These are phyloP conservation scores for Tiliacea citrago DNA, from an alignment of 2,888 invertebrate genomes.

Conservation along the genomic window DNA sequence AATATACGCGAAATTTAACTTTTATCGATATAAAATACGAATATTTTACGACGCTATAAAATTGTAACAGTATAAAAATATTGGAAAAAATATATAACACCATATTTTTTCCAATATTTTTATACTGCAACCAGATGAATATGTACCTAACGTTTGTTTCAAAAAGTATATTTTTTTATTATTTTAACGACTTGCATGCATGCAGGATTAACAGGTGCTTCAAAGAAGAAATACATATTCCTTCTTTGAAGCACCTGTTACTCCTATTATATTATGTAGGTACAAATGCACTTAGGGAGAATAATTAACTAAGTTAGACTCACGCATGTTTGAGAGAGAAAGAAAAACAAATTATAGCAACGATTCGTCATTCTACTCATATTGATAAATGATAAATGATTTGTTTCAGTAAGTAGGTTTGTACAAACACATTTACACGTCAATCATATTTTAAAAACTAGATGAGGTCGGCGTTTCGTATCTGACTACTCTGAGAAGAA, in stretches of 20 bases:
- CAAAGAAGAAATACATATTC: not conserved
- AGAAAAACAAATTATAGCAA: not conserved
- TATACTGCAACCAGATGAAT: conserved; percentile 20
- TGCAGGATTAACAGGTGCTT: conserved; percentile 5
- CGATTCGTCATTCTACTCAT: not conserved
- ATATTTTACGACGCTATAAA: conserved; percentile 79
- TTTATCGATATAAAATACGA: conserved; percentile 70
- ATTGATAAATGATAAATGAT: no score
- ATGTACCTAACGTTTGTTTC: conserved; percentile 12
- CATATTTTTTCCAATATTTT: conserved; percentile 42
- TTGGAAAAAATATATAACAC: conserved; percentile 68
- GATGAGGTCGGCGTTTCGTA: no score
- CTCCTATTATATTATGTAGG: no score
- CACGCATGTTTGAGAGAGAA: not conserved
- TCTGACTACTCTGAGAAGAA: no score
- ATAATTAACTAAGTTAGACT: not conserved
- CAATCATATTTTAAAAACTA: no score
- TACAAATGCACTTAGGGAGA: not conserved
- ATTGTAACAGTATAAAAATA: no score
- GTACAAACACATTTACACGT: no score
- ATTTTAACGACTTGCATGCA: conserved; percentile 25
- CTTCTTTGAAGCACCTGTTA: no score
- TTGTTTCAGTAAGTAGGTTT: no score
- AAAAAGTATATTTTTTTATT: conserved; percentile 17
- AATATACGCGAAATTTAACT: conserved; percentile 67